These are phyloP conservation scores for Phrixothrix hirtus DNA, from an alignment of 2,888 invertebrate genomes.

Conservation along the genomic window DNA sequence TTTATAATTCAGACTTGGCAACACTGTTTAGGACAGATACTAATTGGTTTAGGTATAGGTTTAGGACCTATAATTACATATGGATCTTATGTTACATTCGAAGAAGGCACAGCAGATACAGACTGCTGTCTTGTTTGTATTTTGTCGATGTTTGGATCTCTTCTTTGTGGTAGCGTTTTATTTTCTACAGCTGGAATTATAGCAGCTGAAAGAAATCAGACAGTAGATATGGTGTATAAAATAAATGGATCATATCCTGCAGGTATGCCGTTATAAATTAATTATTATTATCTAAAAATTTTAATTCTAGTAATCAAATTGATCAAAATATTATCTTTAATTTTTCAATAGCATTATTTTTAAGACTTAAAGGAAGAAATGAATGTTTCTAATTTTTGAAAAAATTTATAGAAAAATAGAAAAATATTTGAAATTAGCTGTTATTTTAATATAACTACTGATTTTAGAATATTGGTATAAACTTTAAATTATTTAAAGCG, in stretches of 20 bases:
- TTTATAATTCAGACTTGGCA: constrained; percentile 32
- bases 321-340: too few relatives aligned
- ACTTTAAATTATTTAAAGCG: too few relatives aligned
- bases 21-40: constrained; percentile 31
- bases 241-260: constrained; percentile 3
- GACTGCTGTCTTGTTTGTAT: constrained; percentile 27
- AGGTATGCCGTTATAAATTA: constrained; percentile 2
- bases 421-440: too few relatives aligned
- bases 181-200: constrained; percentile 32
- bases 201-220: constrained; percentile 19
- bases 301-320: too few relatives aligned
- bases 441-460: too few relatives aligned
- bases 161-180: constrained; percentile 25
- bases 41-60: constrained; percentile 34
- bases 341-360: too few relatives aligned
- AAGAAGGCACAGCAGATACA: constrained; percentile 29
- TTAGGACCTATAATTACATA: constrained; percentile 37
- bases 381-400: too few relatives aligned
- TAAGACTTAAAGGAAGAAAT: too few relatives aligned
- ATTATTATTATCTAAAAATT: neutral
- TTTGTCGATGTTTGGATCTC: constrained; percentile 19
- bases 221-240: constrained; percentile 15
- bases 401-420: too few relatives aligned
- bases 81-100: constrained; percentile 30
- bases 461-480: too few relatives aligned